Percentiles rank a stretch among this genome's conserved stretches.
Evolutionary conservation across 2,888 invertebrate genomes (phyloP).

Genomic region (Scaptomyza caliginosa): DNA sequence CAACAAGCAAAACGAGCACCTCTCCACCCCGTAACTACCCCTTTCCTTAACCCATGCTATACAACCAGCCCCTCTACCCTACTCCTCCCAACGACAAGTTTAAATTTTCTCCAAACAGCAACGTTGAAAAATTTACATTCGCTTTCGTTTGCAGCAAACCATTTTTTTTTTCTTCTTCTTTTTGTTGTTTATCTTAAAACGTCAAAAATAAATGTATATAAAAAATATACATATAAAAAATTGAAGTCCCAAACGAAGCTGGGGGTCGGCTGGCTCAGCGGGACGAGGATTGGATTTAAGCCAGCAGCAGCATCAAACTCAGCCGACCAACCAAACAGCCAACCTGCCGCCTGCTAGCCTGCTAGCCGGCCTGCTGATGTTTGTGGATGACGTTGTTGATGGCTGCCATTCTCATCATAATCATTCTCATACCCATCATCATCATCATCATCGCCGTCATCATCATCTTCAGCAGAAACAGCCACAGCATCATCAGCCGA

Average conservation of each 20-base stretch:
- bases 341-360: constrained; percentile 7
- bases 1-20: constrained; percentile 36
- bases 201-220: constrained; percentile 22
- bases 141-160: constrained; percentile 71
- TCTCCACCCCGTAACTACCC: too few species aligned
- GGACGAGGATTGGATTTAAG: constrained; percentile 62
- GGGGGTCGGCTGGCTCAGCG: constrained; percentile 31
- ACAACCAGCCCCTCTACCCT: background rate
- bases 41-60: too few species aligned
- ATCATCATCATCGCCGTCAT: constrained; percentile 36
- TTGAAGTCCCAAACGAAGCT: constrained; percentile 50
- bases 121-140: constrained; percentile 74
- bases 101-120: constrained; percentile 70
- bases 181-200: too few species aligned
- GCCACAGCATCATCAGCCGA: constrained; percentile 23
- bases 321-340: constrained; percentile 48
- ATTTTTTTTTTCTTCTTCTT: too few species aligned
- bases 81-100: constrained; percentile 62
- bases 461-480: constrained; percentile 21
- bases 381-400: constrained; percentile 69
- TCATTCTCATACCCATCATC: constrained; percentile 57
- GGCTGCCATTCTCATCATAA: constrained; percentile 73
- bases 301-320: constrained; percentile 47
- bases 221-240: constrained; percentile 53
- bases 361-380: constrained; percentile 39